Conservation (phyloP, 2,888 invertebrate species). For the Gymnosoma rotundatum region DNA sequence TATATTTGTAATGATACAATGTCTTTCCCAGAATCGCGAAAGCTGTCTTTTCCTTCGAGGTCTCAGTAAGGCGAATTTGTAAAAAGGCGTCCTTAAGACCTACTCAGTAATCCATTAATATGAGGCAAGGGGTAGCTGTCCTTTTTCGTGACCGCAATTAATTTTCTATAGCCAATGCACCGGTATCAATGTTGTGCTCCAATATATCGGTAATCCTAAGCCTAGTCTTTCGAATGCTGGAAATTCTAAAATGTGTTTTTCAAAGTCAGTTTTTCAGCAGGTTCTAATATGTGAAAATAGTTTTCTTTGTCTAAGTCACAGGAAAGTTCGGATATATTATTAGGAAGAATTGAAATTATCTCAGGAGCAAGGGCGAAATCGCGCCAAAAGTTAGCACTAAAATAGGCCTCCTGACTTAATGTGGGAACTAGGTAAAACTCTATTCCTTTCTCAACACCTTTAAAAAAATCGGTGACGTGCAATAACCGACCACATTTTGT, state of each 20-base stretch:
- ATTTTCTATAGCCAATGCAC: no score
- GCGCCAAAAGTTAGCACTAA: background rate
- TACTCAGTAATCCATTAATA: slow-evolving; percentile 28
- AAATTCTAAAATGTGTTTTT: no score
- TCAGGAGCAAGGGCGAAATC: background rate
- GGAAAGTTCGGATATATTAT: no score
- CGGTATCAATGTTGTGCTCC: no score
- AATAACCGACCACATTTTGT: slow-evolving; percentile 14
- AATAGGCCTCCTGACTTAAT: background rate
- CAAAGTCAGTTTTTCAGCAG: no score
- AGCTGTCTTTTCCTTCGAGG: slow-evolving; percentile 27
- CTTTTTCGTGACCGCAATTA: no score
- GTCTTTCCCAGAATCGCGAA: slow-evolving; percentile 36
- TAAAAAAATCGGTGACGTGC: background rate
- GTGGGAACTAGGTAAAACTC: background rate
- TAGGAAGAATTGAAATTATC: background rate
- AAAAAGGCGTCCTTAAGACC: slow-evolving; percentile 38
- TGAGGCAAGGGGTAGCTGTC: background rate
- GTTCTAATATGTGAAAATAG: no score
- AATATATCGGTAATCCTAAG: no score
- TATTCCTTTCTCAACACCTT: background rate
- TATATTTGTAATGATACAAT: slow-evolving; percentile 7
- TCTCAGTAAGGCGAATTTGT: slow-evolving; percentile 23
- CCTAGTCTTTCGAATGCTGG: no score
- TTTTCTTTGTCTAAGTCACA: no score